A percentile compares a stretch with the other conserved stretches of the same genome.
Conservation (phyloP, 2,797 vertebrate genomes). For the Rhadinocentrus ornatus region DNA sequence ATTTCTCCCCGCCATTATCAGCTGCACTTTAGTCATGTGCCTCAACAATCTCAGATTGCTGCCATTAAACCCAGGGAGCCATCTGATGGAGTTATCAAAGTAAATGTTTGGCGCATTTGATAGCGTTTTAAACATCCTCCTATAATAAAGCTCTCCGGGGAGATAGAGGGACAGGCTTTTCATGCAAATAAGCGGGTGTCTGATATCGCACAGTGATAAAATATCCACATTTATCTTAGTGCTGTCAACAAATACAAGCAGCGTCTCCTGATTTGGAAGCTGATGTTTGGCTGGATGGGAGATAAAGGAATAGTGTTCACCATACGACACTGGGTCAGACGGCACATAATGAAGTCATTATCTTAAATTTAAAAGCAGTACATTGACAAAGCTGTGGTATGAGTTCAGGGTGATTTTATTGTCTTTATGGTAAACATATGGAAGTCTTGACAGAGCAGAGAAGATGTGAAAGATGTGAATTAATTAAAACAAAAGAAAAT, state of each 20-base stretch:
- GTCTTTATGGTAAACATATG: conserved; percentile 53
- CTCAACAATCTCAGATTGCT: conserved; percentile 74
- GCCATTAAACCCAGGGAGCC: conserved; percentile 78
- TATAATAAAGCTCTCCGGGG: conserved; percentile 78
- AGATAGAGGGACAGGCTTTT: conserved; percentile 71
- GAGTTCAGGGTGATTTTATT: conserved; percentile 45
- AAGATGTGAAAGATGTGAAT: conserved; percentile 8
- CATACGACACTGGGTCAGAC: conserved; percentile 54
- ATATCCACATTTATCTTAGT: conserved; percentile 68
- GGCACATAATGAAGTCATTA: conserved; percentile 73
- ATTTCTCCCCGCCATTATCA: conserved; percentile 70
- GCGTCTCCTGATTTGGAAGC: conserved; percentile 50
- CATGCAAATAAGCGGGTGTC: conserved; percentile 76
- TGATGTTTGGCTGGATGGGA: conserved; percentile 57
- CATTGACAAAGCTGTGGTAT: conserved; percentile 44
- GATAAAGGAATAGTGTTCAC: conserved; percentile 43
- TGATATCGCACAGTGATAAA: conserved; percentile 66
- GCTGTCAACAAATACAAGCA: conserved; percentile 66
- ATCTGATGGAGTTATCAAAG: conserved; percentile 82
- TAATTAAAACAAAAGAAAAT: conserved; percentile 21
- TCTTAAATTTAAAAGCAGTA: conserved; percentile 64
- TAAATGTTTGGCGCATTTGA: conserved; percentile 81
- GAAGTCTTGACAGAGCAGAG: conserved; percentile 32
- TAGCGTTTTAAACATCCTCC: conserved; percentile 80
- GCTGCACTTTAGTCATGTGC: conserved; percentile 69